These are phyloP conservation scores for Phylloscopus collybita DNA, from an alignment of 2,797 vertebrate species.

Conservation along the genomic window DNA sequence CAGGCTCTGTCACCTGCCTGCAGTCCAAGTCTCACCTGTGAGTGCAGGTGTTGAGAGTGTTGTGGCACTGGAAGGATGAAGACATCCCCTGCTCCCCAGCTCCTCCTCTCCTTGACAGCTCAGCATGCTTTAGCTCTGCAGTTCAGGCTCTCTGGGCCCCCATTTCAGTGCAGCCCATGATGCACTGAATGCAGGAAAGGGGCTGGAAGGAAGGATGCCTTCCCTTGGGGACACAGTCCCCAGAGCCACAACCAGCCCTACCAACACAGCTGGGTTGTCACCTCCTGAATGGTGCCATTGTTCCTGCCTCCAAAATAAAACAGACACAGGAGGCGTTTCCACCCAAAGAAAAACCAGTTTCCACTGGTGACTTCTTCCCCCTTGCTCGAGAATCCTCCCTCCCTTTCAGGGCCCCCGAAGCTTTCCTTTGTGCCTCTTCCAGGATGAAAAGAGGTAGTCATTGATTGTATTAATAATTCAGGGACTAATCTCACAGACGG, in stretches of 20 bases:
- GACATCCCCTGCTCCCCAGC: background rate
- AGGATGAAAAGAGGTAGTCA: constrained; percentile 65
- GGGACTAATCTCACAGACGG: constrained; percentile 57
- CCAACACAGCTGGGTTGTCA: background rate
- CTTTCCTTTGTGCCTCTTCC: constrained; percentile 56
- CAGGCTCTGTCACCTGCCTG: background rate
- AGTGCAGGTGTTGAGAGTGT: background rate
- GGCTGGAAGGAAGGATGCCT: background rate
- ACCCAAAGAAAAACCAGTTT: constrained; percentile 39
- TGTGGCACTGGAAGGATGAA: background rate
- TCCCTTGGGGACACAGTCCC: background rate
- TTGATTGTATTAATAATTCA: constrained; percentile 73
- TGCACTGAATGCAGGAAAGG: background rate
- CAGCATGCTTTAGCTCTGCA: background rate
- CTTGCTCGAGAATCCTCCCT: background rate
- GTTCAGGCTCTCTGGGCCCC: background rate
- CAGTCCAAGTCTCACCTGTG: background rate
- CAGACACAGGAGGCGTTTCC: background rate
- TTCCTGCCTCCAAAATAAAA: constrained; percentile 15
- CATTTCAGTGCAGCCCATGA: background rate
- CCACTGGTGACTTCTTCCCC: constrained; percentile 29
- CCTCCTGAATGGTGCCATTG: constrained; percentile 15
- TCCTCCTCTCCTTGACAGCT: background rate
- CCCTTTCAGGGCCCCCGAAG: constrained; percentile 26
- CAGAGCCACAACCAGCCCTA: background rate